A percentile compares a stretch with the other conserved stretches of the same genome.
Evolutionary conservation across 2,797 vertebrate species (phyloP).

Genomic region (Psittacula echo): DNA sequence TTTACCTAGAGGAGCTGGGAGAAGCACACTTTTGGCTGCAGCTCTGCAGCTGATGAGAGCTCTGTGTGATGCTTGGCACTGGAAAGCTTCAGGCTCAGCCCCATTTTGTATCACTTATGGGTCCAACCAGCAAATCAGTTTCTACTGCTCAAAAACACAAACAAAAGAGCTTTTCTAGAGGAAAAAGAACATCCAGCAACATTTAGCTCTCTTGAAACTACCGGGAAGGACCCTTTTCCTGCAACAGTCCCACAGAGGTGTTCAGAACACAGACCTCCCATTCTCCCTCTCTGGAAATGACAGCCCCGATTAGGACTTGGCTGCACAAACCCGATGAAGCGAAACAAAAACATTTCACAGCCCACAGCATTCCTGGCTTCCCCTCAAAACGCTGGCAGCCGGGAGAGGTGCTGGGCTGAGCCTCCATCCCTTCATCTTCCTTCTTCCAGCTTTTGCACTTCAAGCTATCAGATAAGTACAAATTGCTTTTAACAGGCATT

Average conservation of each 20-base stretch:
- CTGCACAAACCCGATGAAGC: neutral
- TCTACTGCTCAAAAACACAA: neutral
- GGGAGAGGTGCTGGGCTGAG: neutral
- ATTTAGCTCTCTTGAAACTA: neutral
- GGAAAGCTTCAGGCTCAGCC: neutral
- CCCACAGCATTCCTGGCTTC: constrained; percentile 57
- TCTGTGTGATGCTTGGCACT: neutral
- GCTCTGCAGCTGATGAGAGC: neutral
- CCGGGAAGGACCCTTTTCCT: neutral
- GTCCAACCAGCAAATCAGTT: neutral
- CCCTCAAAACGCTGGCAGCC: constrained; percentile 14
- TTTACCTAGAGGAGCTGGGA: neutral
- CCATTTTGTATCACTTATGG: neutral
- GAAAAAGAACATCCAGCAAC: neutral
- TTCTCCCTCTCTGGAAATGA: constrained; percentile 1
- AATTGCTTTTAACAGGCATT: neutral
- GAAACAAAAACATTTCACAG: constrained; percentile 65
- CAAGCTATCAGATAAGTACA: constrained; percentile 29
- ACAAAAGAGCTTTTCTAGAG: neutral
- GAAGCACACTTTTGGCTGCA: neutral
- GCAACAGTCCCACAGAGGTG: neutral
- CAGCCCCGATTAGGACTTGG: constrained; percentile 21
- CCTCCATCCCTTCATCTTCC: neutral
- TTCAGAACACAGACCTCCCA: neutral
- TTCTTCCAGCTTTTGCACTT: constrained; percentile 6